Base-by-base conservation (phyloP, 2,888 invertebrate species). In the Meteorus cinctellus region DNA sequence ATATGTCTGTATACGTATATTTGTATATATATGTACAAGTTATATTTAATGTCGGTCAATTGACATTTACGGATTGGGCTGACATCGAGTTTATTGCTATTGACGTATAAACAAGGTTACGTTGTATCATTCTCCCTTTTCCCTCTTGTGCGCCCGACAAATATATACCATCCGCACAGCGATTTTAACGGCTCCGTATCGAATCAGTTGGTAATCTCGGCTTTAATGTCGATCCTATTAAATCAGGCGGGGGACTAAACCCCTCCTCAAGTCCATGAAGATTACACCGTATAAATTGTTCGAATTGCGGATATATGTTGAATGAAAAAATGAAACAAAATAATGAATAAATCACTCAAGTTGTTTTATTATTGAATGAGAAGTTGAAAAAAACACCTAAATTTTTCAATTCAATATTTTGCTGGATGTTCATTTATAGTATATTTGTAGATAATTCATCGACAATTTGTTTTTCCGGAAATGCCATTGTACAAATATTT, bases 131-230 rank as follows among this genome's bases (percentile, higher is more conserved):
- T 63, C 68, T 36, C 63, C 48, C 63, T 45, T 27, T 48, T 63
- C 62, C 16, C 70, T 59, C 55, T 34, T 16, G 16, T 41, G 60
- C 31, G 59, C 63, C n/a, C 63, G 55, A 29, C 60, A 73, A 36
- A 63, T 29, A 55, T 69, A 31, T 12, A 59, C 51, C 80, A 73
- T 81, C 77, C 77, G 77, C 81, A 81, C 82, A 82, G 80, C 84
- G 84, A 86, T 86, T 65, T 87, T 86, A 85, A 86, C 84, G 77
- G 78, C 69, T 66, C 55, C 74, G 83, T 81, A 78, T 81, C 76
- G 84, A 84, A 85, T 86, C 86, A 82, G 81, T 82, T 80, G 82
- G 84, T 86, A 86, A 87, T 86, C 86, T 85, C 84, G 84, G 86
- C 81, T 87, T 86, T 86, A 85, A 87, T 86, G 85, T 87, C 82